These are phyloP conservation scores for Dissostichus mawsoni DNA, from an alignment of 2,113 vertebrate genomes.

Conservation along the genomic window DNA sequence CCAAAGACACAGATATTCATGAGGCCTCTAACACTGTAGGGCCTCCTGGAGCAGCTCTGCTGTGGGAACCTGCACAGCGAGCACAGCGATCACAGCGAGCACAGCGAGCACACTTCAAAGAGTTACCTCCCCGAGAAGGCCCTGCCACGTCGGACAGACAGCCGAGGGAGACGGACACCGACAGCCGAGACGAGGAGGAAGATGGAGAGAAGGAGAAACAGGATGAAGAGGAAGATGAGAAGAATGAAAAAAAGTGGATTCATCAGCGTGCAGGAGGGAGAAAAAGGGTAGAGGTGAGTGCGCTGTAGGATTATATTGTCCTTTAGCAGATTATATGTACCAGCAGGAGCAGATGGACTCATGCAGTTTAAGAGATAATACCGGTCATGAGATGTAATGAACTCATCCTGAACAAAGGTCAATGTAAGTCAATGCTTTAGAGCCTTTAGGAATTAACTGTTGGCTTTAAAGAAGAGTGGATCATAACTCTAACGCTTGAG, in stretches of 20 bases:
- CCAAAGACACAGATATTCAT: constrained; percentile 45
- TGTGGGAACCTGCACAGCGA: constrained; percentile 48
- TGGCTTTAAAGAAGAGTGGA: not conserved
- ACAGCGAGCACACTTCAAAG: constrained; percentile 42
- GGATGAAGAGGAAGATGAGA: constrained; percentile 74
- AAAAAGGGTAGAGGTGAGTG: constrained; percentile 54
- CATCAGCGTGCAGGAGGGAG: constrained; percentile 52
- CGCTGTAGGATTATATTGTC: constrained; percentile 7
- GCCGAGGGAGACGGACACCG: constrained; percentile 23
- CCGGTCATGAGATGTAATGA: constrained; percentile 1
- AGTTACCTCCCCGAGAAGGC: constrained; percentile 33
- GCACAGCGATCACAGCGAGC: not conserved
- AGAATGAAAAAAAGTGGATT: constrained; percentile 67
- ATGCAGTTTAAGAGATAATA: no score
- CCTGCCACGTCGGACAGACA: constrained; percentile 3
- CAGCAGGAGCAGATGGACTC: constrained; percentile 5
- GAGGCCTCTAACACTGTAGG: constrained; percentile 32
- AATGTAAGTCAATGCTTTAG: constrained; percentile 1
- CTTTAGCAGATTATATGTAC: constrained; percentile 13
- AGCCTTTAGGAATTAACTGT: not conserved
- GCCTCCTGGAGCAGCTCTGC: constrained; percentile 37
- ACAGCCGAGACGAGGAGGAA: constrained; percentile 54
- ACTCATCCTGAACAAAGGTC: not conserved
- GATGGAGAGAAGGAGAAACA: constrained; percentile 71
- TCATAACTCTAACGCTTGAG: not conserved